phyloP scores from a whole-genome alignment of 2,888 invertebrate species.

The Acrobasis repandana region DNA sequence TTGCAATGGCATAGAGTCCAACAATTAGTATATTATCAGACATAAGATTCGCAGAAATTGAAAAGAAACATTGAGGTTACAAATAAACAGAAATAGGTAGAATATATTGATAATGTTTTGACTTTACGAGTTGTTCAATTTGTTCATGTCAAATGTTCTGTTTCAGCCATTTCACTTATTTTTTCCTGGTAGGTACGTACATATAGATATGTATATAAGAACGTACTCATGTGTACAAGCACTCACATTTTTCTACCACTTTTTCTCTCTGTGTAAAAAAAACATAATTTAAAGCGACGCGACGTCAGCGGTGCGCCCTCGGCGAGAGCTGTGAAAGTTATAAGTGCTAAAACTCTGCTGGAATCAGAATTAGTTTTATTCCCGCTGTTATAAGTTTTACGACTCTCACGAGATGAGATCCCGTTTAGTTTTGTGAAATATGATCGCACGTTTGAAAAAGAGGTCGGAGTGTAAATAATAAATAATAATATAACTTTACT shows the following conservation, averaged over 20 bases:
- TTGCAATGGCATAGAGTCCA: too few species aligned
- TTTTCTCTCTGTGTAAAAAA: background rate
- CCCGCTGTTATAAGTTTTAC: conserved; percentile 33
- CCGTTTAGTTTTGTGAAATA: conserved; percentile 15
- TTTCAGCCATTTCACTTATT: too few species aligned
- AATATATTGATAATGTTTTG: too few species aligned
- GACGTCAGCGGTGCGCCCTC: conserved; percentile 3
- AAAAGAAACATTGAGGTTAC: too few species aligned
- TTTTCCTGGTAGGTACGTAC: too few species aligned
- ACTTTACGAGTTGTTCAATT: too few species aligned
- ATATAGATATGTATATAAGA: too few species aligned
- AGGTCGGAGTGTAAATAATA: background rate
- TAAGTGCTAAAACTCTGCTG: conserved; percentile 39
- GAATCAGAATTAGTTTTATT: conserved; percentile 46
- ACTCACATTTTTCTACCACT: background rate
- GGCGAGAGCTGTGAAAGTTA: conserved; percentile 35
- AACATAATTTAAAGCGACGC: background rate
- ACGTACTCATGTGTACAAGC: too few species aligned
- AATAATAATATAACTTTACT: background rate
- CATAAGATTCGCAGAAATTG: too few species aligned
- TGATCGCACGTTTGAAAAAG: conserved; percentile 3
- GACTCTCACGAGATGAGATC: conserved; percentile 14
- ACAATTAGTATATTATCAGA: too few species aligned
- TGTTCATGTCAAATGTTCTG: too few species aligned
- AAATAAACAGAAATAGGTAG: too few species aligned